A percentile compares a stretch with the other conserved stretches of the same genome.
phyloP scores from a whole-genome alignment of 2,113 vertebrate genomes.

The Paraplagusia blochii region DNA sequence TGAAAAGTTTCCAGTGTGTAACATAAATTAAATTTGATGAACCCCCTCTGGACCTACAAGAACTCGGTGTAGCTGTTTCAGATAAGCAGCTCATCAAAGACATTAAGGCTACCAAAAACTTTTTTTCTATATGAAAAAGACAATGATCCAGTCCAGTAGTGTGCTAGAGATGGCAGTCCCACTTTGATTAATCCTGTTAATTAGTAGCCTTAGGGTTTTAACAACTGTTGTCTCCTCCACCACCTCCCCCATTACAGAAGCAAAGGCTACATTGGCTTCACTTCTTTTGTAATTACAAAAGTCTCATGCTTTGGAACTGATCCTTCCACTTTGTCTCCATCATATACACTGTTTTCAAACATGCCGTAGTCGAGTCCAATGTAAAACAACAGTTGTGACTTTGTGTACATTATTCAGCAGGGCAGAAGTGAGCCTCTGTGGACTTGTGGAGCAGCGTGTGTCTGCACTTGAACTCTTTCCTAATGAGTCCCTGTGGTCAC shows the following conservation, averaged over 20 bases:
- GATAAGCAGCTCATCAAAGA: slow-evolving; percentile 73
- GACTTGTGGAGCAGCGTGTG: slow-evolving; percentile 48
- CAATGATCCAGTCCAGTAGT: slow-evolving; percentile 67
- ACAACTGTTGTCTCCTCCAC: slow-evolving; percentile 41
- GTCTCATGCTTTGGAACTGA: slow-evolving; percentile 51
- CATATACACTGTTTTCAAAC: slow-evolving; percentile 33
- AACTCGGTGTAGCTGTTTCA: slow-evolving; percentile 40
- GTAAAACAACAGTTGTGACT: slow-evolving; percentile 38
- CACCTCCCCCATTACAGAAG: slow-evolving; percentile 37
- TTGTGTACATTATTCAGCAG: slow-evolving; percentile 57
- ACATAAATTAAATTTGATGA: slow-evolving; percentile 67
- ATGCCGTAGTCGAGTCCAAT: slow-evolving; percentile 24
- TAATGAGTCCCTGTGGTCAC: slow-evolving; percentile 69
- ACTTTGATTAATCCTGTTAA: slow-evolving; percentile 77
- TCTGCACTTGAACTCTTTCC: slow-evolving; percentile 51
- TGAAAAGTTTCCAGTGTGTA: slow-evolving; percentile 47
- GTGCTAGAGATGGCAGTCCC: slow-evolving; percentile 60
- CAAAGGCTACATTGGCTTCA: slow-evolving; percentile 49
- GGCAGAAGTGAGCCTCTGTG: slow-evolving; percentile 42
- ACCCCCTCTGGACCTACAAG: slow-evolving; percentile 59
- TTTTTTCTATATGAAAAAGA: slow-evolving; percentile 60
- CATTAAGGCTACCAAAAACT: slow-evolving; percentile 63
- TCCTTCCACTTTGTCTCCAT: slow-evolving; percentile 45
- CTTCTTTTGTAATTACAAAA: slow-evolving; percentile 72
- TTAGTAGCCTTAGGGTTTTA: slow-evolving; percentile 73